Evolutionary conservation across 2,113 vertebrate genomes (phyloP).

Genomic region (Lynx canadensis): DNA sequence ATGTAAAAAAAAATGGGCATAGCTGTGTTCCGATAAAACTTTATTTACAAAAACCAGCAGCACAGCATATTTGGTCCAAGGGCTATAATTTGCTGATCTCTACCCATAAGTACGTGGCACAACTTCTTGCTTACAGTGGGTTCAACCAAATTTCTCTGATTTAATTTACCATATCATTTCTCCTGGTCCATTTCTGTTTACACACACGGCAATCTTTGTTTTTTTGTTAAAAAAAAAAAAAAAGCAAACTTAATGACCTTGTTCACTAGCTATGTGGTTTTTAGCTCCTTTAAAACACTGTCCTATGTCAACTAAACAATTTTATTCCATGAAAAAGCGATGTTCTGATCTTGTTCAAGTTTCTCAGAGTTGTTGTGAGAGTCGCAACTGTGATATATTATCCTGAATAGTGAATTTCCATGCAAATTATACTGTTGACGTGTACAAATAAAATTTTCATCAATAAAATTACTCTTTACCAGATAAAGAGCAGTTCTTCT

Average conservation of each 20-base stretch:
- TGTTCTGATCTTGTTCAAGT: not conserved
- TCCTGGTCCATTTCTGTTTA: constrained; percentile 37
- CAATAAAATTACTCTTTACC: constrained; percentile 40
- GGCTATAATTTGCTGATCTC: not conserved
- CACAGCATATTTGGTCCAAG: not conserved
- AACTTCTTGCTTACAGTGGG: not conserved
- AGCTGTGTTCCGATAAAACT: constrained; percentile 36
- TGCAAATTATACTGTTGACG: constrained; percentile 19
- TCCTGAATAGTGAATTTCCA: not conserved
- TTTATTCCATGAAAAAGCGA: not conserved
- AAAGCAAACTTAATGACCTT: not conserved
- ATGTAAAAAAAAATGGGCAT: not conserved
- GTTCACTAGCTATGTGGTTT: not conserved
- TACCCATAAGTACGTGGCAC: not conserved
- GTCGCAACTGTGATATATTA: not conserved
- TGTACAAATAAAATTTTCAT: constrained; percentile 51
- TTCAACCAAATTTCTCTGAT: constrained; percentile 9
- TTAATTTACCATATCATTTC: constrained; percentile 30
- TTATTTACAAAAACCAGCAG: constrained; percentile 49
- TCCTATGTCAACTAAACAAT: constrained; percentile 15
- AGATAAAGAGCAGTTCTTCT: constrained; percentile 43
- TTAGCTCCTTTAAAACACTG: constrained; percentile 46
- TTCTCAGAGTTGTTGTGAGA: constrained; percentile 30
- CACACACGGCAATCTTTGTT: not conserved
- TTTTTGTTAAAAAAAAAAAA: not conserved